Conservation (phyloP, 2,113 vertebrate species). For the Myotis brandtii region DNA sequence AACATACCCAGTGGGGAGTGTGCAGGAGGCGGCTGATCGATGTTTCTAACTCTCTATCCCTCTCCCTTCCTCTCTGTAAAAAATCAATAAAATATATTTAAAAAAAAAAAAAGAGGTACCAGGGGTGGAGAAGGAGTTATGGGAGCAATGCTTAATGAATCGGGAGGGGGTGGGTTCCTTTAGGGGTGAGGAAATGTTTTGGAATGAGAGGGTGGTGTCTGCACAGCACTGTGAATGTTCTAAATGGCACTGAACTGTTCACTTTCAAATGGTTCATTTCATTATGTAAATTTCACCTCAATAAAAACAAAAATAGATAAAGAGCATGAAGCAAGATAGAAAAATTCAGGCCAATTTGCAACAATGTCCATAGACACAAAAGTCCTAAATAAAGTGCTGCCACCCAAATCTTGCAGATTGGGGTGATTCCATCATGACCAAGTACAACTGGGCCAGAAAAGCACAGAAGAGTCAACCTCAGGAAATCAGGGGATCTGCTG, state of each 20-base stretch:
- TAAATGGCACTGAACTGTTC: neutral
- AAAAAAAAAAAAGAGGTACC: no score
- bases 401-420: neutral
- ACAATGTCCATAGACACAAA: neutral
- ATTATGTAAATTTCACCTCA: neutral
- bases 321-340: neutral
- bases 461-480: neutral
- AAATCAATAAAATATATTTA: no score
- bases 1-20: no score
- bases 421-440: no score
- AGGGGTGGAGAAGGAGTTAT: no score
- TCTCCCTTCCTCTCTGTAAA: no score
- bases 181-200: neutral
- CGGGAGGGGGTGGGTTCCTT: neutral
- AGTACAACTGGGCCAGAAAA: neutral
- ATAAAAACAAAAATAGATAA: neutral
- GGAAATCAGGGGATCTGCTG: neutral
- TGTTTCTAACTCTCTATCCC: no score
- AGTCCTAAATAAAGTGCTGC: neutral
- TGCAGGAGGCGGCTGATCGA: no score
- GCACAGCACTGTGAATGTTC: neutral
- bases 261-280: neutral
- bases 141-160: neutral
- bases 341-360: neutral
- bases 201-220: neutral